Conservation (phyloP, 2,797 vertebrate species). For the Echiichthys vipera region DNA sequence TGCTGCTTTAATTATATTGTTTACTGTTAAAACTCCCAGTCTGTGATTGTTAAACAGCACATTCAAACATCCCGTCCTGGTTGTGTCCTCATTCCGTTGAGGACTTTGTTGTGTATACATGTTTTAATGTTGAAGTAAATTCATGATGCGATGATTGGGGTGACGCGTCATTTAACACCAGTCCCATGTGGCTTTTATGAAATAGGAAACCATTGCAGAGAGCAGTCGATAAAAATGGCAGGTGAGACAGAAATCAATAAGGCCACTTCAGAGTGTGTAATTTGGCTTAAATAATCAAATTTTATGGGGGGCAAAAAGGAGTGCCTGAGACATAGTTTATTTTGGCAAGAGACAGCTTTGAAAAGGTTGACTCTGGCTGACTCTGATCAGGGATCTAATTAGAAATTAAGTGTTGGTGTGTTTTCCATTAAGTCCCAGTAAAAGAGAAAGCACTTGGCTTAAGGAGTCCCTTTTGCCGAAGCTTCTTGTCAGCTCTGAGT, state of each 20-base stretch:
- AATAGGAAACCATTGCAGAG: constrained; percentile 46
- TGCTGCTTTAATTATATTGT: not conserved
- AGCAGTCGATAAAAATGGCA: constrained; percentile 71
- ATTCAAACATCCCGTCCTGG: not conserved
- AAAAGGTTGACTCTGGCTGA: constrained; percentile 62
- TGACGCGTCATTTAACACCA: constrained; percentile 35
- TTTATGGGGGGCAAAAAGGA: not conserved
- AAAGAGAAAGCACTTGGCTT: constrained; percentile 68
- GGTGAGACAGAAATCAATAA: constrained; percentile 71
- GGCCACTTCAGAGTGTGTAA: constrained; percentile 62
- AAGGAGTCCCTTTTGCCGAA: constrained; percentile 60
- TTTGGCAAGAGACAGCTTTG: constrained; percentile 56
- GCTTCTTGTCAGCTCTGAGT: constrained; percentile 53
- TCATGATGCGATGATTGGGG: constrained; percentile 21
- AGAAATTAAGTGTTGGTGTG: constrained; percentile 73
- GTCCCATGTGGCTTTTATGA: constrained; percentile 28
- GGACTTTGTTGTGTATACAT: not conserved
- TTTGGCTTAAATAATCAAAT: constrained; percentile 64
- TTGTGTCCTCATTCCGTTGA: not conserved
- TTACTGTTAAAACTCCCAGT: constrained; percentile 12
- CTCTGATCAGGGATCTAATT: constrained; percentile 78
- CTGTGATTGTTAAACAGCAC: not conserved
- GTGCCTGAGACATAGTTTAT: constrained; percentile 47
- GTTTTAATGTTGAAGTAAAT: not conserved
- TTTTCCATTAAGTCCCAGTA: constrained; percentile 72